Evolutionary conservation across 2,888 invertebrate genomes (phyloP), one percentile per base, ranked within the genome.

Genomic region (Diadegma fenestrale): DNA sequence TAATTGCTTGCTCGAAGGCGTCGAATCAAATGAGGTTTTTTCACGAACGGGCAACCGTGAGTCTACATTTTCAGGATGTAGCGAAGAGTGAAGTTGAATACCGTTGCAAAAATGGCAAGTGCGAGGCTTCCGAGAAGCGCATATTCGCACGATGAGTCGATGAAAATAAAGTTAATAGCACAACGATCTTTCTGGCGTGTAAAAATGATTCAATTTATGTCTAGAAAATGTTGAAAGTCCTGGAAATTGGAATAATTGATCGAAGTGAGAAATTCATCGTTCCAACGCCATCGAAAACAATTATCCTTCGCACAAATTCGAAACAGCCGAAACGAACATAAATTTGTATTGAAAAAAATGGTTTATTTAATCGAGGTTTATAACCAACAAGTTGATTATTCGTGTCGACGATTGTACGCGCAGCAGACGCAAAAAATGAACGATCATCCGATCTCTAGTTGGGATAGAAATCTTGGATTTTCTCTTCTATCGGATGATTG

Each of bases 151-250:
- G 88, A 91, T 91, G 89, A 90, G 86, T 88, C 86, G 88, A 89
- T 89, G 89, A 91, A 91, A 91, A 91, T 89, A 86, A 88, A 89
- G 86, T 86, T 88, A 88, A 90, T 91, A 88, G 88, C 72, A 48
- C 45, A 54, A 30, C 54, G 4, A 30, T 72, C 58, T 63, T 76
- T 54, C 72, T 68, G 45, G 73, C n/a, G 12, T 51, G 41, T 41
- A 26, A 26, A 58, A 58, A 6, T 26, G 14, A 26, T 58, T 26
- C 5, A 58, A 14, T 58, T 14, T 12, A 14, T 26, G 6, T 26
- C 14, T 58, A 58, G 26, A 58, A 58, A 58, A 58, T 58, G 26
- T 58, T 26, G 22, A 54, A 54, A 58, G 26, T 58, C 26, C 22
- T 14, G 22, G 26, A 58, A 58, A 58, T 6, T 5, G 14, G 14